Evolutionary conservation across 2,113 vertebrate genomes (phyloP).

Genomic region (Pygoscelis adeliae): DNA sequence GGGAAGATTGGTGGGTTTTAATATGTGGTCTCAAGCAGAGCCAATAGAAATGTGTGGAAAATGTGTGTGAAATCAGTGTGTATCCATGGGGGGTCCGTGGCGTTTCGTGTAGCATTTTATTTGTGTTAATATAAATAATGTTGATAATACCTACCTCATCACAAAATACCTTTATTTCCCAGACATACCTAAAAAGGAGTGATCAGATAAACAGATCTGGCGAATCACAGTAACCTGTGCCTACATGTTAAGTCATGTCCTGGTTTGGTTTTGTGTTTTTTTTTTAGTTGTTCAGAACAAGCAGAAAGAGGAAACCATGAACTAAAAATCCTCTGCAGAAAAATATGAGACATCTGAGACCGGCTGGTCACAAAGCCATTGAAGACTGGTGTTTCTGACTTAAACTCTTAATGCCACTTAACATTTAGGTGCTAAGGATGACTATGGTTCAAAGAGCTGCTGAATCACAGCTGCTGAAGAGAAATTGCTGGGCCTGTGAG

Average conservation of each 20-base stretch:
- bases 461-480: constrained; percentile 12
- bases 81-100: constrained; percentile 56
- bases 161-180: constrained; percentile 11
- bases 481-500: neutral
- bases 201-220: neutral
- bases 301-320: neutral
- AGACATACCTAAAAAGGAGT: neutral
- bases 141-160: constrained; percentile 33
- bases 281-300: neutral
- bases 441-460: constrained; percentile 8
- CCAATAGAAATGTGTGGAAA: constrained; percentile 78
- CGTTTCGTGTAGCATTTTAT: constrained; percentile 40
- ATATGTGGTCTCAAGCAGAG: constrained; percentile 81
- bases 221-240: neutral
- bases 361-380: neutral
- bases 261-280: too few species aligned
- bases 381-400: neutral
- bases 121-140: constrained; percentile 54
- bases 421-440: neutral
- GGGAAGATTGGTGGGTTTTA: constrained; percentile 85
- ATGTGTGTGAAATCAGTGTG: constrained; percentile 77
- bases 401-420: neutral
- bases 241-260: neutral
- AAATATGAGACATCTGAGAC: neutral
- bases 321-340: neutral